Base-by-base conservation (phyloP, 1,140 invertebrate genomes). In the Formica selysi region DNA sequence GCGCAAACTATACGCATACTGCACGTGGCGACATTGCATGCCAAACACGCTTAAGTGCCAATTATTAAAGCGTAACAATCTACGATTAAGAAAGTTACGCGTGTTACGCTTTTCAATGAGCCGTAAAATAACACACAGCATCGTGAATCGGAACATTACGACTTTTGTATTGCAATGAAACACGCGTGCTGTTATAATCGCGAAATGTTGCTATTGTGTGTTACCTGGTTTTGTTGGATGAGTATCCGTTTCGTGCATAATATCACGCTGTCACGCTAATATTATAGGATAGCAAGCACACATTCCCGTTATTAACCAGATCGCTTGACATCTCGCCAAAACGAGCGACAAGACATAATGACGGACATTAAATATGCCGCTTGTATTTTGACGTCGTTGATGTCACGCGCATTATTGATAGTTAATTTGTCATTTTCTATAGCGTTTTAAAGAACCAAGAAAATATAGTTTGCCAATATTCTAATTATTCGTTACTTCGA, bases 41-140 rank as follows among this genome's bases (percentile, higher is more conserved):
- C 84, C 36, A 74, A 73, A 22, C 71, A 73, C 87, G 74, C 74
- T 83, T 80, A 87, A 87, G 73, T 89, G 86, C 89, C 88, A 87
- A 89, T 90, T 89, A 89, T 85, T 87, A 87, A 76, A 89, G 88
- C 86, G 85, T 90, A 89, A 90, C 85, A 89, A 59, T 79, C 73
- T 74, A 74, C 78, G 81, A 90, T 90, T 90, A 89, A 87, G 88
- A 85, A 74, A 26, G 78, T n/a, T 80, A 89, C 80, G 88, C 79
- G 86, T 87, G 88, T 87, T 89, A 76, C 71, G 76, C 85, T 87
- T 90, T 87, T 90, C 89, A 89, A 90, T 90, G 88, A 54, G 36
- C 86, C 86, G 88, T 90, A 89, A 90, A 90, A 86, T 87, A 90
- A 90, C 74, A 44, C 85, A 67, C 79, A 79, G 57, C 84, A 90